phyloP scores from a whole-genome alignment of 2,888 invertebrate genomes.

The Arrhopalites spinosus region DNA sequence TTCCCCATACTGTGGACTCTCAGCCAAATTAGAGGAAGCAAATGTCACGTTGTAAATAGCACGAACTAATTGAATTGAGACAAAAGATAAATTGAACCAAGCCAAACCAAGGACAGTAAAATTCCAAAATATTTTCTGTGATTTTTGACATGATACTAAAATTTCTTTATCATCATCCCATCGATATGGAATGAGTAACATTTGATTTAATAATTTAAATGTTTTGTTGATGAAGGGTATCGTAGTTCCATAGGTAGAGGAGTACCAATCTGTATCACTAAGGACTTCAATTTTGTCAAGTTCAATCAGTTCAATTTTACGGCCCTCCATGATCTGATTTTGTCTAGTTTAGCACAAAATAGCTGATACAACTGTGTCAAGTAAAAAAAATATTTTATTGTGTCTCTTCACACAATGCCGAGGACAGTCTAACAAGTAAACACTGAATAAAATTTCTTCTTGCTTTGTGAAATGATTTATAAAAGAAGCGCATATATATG shows the following conservation, averaged over 20 bases:
- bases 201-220: background rate
- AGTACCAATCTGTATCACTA: too few species aligned
- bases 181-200: background rate
- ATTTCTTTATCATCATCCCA: background rate
- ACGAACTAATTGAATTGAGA: background rate
- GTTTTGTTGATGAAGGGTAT: background rate
- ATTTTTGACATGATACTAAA: background rate
- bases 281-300: too few species aligned
- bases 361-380: too few species aligned
- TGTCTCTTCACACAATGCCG: too few species aligned
- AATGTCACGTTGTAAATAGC: background rate
- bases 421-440: too few species aligned
- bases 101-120: background rate
- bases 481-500: too few species aligned
- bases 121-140: background rate
- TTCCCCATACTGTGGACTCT: background rate
- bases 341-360: too few species aligned
- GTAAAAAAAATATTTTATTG: too few species aligned
- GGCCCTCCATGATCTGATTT: too few species aligned
- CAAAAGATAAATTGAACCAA: conserved; percentile 6
- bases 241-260: background rate
- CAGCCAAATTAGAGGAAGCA: background rate
- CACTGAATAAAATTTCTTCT: too few species aligned
- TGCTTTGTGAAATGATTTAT: too few species aligned
- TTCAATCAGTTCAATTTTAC: too few species aligned